A percentile compares a stretch with the other conserved stretches of the same genome.
phyloP scores from a whole-genome alignment of 2,113 vertebrate species.

The Neogale vison region DNA sequence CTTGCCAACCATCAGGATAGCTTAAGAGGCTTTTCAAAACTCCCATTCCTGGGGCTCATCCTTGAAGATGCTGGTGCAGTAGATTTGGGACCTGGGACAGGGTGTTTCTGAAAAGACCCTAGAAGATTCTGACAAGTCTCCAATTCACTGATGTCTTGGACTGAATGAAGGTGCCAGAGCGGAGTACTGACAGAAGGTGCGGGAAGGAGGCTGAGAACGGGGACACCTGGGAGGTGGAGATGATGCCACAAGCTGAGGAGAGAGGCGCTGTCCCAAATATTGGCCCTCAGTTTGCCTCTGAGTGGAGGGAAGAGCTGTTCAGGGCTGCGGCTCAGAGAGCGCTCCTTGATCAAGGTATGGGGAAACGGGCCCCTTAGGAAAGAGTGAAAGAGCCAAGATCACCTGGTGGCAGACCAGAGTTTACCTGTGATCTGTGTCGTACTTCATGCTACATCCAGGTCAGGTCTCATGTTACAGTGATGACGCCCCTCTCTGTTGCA shows the following conservation, averaged over 20 bases:
- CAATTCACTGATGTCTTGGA: too few relatives aligned
- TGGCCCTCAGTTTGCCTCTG: neutral
- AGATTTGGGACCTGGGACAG: neutral
- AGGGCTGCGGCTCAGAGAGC: neutral
- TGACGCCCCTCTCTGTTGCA: neutral
- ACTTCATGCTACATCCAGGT: neutral
- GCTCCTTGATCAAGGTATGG: neutral
- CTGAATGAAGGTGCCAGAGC: neutral
- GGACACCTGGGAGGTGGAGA: neutral
- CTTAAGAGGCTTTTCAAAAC: neutral
- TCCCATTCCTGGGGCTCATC: neutral
- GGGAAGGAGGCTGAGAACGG: neutral
- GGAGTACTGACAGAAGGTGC: neutral
- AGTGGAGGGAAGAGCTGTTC: neutral
- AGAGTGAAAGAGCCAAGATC: neutral
- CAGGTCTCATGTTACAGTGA: neutral
- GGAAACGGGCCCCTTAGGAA: neutral
- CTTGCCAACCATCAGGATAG: neutral
- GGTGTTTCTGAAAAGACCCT: neutral
- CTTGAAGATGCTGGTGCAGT: neutral
- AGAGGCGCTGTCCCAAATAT: neutral
- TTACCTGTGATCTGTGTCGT: neutral
- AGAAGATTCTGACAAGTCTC: neutral
- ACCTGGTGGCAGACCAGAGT: neutral
- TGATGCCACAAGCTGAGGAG: neutral